Percentiles rank a stretch among this genome's conserved stretches.
Evolutionary conservation across 2,113 vertebrate genomes (phyloP).

Genomic region (Mola mola): DNA sequence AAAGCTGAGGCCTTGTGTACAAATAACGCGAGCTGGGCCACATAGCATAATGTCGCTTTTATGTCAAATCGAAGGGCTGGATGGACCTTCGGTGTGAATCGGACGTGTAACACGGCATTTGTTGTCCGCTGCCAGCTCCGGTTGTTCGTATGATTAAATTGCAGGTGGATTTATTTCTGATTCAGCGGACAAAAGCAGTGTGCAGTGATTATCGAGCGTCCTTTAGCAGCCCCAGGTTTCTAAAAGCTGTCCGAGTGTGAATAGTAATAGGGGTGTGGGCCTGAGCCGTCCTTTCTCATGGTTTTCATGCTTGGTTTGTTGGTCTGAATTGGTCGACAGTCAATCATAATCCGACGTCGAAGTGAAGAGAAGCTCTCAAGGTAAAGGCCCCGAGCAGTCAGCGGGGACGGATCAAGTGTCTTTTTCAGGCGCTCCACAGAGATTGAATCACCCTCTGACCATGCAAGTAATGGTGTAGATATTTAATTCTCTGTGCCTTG

Average conservation of each 20-base stretch:
- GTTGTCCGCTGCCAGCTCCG: conserved; percentile 7
- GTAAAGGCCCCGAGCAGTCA: conserved; percentile 40
- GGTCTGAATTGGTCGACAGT: conserved; percentile 50
- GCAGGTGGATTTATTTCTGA: conserved; percentile 59
- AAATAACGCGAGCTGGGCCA: conserved; percentile 67
- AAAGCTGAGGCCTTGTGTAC: conserved; percentile 71
- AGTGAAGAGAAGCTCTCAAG: conserved; percentile 40
- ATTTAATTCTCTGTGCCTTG: conserved; percentile 70
- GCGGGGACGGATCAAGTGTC: conserved; percentile 47
- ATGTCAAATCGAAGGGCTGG: conserved; percentile 42
- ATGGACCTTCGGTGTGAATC: conserved; percentile 15
- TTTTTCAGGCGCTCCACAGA: conserved; percentile 38
- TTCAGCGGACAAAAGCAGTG: conserved; percentile 61
- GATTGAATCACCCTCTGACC: conserved; percentile 31
- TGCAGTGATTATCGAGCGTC: conserved; percentile 63
- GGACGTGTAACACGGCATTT: conserved; percentile 41
- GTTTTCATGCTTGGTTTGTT: conserved; percentile 56
- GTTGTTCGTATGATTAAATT: conserved; percentile 37
- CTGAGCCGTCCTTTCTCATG: conserved; percentile 37
- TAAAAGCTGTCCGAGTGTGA: conserved; percentile 17
- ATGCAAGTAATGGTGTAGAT: conserved; percentile 23
- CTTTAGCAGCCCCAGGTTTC: conserved; percentile 57
- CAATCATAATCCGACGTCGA: conserved; percentile 47
- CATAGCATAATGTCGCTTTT: conserved; percentile 53
- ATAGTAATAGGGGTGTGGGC: conserved; percentile 65